phyloP scores from a whole-genome alignment of 2,888 invertebrate genomes.

The Dasysyrphus tricinctus region DNA sequence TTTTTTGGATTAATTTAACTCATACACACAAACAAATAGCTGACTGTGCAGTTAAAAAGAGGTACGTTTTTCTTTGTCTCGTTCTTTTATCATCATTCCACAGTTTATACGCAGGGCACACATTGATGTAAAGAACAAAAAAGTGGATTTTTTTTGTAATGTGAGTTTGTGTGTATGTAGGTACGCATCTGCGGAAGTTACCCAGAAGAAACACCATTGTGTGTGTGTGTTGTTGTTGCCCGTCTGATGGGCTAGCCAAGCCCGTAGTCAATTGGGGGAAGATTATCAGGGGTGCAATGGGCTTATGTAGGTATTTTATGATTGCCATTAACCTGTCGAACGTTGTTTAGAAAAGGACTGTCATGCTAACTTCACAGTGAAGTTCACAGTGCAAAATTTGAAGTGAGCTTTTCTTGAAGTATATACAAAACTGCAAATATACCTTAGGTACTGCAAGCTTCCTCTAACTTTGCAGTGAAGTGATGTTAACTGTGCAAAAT shows the following conservation, averaged over 20 bases:
- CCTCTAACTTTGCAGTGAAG: too few species aligned
- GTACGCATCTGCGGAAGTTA: conserved; percentile 72
- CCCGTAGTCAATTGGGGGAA: neutral
- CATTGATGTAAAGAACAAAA: conserved; percentile 23
- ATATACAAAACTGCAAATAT: too few species aligned
- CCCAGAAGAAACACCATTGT: conserved; percentile 44
- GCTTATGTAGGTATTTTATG: neutral
- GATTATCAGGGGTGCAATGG: neutral
- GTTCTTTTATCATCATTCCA: conserved; percentile 31
- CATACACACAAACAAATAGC: conserved; percentile 43
- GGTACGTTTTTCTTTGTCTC: conserved; percentile 45
- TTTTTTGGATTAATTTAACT: conserved; percentile 61
- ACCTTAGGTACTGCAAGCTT: too few species aligned
- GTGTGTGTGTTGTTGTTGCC: conserved; percentile 23
- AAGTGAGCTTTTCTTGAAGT: too few species aligned
- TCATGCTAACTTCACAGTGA: too few species aligned
- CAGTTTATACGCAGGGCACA: conserved; percentile 34
- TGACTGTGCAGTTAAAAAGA: conserved; percentile 26
- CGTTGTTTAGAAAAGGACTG: too few species aligned
- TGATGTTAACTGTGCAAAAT: too few species aligned
- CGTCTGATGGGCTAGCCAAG: conserved; percentile 12
- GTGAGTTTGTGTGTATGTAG: conserved; percentile 6
- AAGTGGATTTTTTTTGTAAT: neutral
- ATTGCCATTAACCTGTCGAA: too few species aligned
- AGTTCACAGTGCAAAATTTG: too few species aligned